Base-by-base conservation (phyloP, 2,888 invertebrate genomes). In the Piscicola geometra region DNA sequence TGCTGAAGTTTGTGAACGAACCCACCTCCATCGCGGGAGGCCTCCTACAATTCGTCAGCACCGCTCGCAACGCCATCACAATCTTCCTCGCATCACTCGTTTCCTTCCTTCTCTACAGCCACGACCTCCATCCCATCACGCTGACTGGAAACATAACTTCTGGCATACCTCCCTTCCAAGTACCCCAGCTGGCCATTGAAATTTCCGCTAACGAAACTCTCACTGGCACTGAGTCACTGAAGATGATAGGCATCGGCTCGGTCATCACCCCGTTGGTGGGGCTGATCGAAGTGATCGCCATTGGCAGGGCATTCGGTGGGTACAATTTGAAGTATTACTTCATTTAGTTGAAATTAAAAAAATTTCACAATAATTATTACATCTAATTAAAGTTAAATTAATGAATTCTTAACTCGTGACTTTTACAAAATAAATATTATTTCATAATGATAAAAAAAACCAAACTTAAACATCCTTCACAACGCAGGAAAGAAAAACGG, bases 271-370 rank as follows among this genome's bases (percentile, higher is more conserved):
- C 95, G 0, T 87, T 96, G 35, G 90, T 95, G 81, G 92, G 92
- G 30, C 87, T 95, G 52, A 89, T 96, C 86, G 95, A 95, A 85
- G 92, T 92, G 82, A 92, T 96, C 80, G 92, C 95, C 30, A 93
- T 95, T 81, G 94, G 93, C 86, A 95, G 94, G 87, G 93, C 93
- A 35, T 94, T 95, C 85, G 90, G 95, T 94, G 87, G 89, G 89
- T 87, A 68, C 60, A n/a, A n/a, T n/a, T n/a, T n/a, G n/a, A n/a
- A n/a, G n/a, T n/a, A n/a, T n/a, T n/a, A n/a, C 67, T 66, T n/a
- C 28, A 50, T 50, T n/a, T n/a, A n/a, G n/a, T n/a, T n/a, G n/a
- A n/a, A n/a, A n/a, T n/a, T n/a, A n/a, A n/a, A n/a, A n/a, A n/a
- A n/a, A n/a, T n/a, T n/a, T n/a, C n/a, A n/a, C n/a, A n/a, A n/a